A percentile compares a stretch with the other conserved stretches of the same genome.
Evolutionary conservation across 2,113 vertebrate species (phyloP).

Genomic region (Ammodytes marinus): DNA sequence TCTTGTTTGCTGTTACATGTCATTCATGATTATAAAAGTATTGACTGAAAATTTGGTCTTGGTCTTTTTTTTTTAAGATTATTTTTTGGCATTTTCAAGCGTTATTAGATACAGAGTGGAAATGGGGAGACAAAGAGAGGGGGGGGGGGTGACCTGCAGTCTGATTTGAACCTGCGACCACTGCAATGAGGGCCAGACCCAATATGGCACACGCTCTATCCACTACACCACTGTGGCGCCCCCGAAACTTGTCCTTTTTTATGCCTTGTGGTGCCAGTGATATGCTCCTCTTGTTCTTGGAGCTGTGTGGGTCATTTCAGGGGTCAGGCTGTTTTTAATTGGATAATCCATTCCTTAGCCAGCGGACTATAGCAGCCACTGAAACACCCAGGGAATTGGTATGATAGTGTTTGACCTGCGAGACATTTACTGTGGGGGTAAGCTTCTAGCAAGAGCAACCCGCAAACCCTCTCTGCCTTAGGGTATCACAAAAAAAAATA

Average conservation of each 20-base stretch:
- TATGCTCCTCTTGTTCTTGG: constrained; percentile 26
- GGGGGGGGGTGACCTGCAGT: too few relatives aligned
- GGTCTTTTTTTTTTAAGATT: too few relatives aligned
- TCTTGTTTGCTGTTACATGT: too few relatives aligned
- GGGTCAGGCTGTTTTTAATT: constrained; percentile 70
- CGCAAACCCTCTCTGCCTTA: constrained; percentile 26
- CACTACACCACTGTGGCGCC: too few relatives aligned
- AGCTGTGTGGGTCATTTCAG: constrained; percentile 55
- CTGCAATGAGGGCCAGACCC: too few relatives aligned
- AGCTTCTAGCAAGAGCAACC: constrained; percentile 42
- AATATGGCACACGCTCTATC: too few relatives aligned
- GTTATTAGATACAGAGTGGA: too few relatives aligned
- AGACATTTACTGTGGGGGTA: constrained; percentile 39
- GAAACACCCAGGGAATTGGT: constrained; percentile 55
- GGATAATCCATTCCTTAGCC: constrained; percentile 71
- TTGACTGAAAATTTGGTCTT: too few relatives aligned
- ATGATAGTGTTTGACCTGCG: constrained; percentile 69
- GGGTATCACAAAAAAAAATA: constrained; percentile 31
- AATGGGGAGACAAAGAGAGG: too few relatives aligned
- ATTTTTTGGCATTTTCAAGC: too few relatives aligned
- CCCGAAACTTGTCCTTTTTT: constrained; percentile 20
- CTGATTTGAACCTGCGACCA: too few relatives aligned
- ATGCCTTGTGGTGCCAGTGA: constrained; percentile 22
- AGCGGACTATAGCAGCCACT: constrained; percentile 64
- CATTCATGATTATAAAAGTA: too few relatives aligned